Base-by-base conservation (phyloP, 2,797 vertebrate species). In the Silurus lanzhouensis region DNA sequence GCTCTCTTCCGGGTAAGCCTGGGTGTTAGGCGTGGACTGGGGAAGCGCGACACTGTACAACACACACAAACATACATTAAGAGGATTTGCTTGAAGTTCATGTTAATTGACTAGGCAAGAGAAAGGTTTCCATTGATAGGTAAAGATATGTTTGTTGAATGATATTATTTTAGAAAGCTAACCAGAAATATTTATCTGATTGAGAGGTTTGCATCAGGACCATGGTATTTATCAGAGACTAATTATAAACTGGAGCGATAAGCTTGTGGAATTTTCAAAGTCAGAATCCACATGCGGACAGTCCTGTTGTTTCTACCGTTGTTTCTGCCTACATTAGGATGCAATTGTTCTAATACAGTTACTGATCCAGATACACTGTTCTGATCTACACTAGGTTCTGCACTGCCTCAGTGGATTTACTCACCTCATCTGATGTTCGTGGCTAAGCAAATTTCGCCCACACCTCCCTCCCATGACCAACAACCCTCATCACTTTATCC, bases 1-100 rank as follows among this genome's bases (percentile, higher is more conserved):
- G 96, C 96, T 79, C 96, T 93, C 88, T 97, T 97, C 46, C 96
- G 94, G 87, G 95, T 97, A 3, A 96, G 94, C 86, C 96, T 92
- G 17, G 95, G 95, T 0, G 96, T 95, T 86, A 97, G 93, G 0
- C 96, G 93, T 0, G 96, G 95, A 87, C 96, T 96, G 0, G 96
- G 95, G 91, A 96, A 96, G 20, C 96, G 92, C 0, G 96, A 96
- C 77, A 95, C 96, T 97, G 94, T 3, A 14, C 14, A 52, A 60
- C 46, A 86, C 46, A 86, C 82, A 84, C 61, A 58, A 84, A 60
- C 70, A 76, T 22, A 79, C 7, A 27, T 38, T n/a, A 71, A 55
- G 20, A 5, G 22, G 20, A 85, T 79, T 78, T 57, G 48, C 57
- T 78, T 27, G 15, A 38, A 8, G 22, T 75, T 10, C n/a, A 71